A percentile compares a stretch with the other conserved stretches of the same genome.
These are phyloP conservation scores for Lithobates sylvaticus DNA, from an alignment of 2,797 vertebrate species.

Conservation along the genomic window DNA sequence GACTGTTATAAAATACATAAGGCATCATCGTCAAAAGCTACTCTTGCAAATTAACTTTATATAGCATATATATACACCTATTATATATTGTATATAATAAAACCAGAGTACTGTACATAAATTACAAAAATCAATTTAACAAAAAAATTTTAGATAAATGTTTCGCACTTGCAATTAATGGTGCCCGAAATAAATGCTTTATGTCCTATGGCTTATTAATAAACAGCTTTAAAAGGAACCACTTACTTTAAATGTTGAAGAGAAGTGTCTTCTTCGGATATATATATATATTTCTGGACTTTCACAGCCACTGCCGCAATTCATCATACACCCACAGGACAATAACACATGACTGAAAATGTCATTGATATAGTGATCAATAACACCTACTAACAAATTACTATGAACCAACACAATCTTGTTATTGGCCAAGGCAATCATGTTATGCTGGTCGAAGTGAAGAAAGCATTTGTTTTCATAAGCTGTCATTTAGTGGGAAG, in stretches of 20 bases:
- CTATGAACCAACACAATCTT: slow-evolving; percentile 51
- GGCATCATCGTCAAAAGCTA: no score
- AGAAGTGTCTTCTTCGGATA: background rate
- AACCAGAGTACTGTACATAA: background rate
- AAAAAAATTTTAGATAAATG: no score
- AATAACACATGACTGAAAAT: slow-evolving; percentile 52
- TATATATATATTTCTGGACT: slow-evolving; percentile 21
- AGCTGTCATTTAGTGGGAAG: slow-evolving; percentile 38
- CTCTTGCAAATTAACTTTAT: background rate
- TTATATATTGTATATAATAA: no score
- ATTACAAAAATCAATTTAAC: background rate
- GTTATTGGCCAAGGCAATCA: slow-evolving; percentile 50
- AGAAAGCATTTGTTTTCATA: slow-evolving; percentile 52
- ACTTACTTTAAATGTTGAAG: background rate
- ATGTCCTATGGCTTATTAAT: background rate
- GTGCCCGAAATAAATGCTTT: background rate
- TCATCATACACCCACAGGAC: slow-evolving; percentile 45
- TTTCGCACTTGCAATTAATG: background rate
- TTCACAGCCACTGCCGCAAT: background rate
- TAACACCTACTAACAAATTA: slow-evolving; percentile 50
- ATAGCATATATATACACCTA: no score
- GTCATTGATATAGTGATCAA: slow-evolving; percentile 52
- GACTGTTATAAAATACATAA: no score
- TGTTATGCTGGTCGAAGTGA: slow-evolving; percentile 43
- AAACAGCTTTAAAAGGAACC: slow-evolving; percentile 1